Evolutionary conservation across 2,888 invertebrate species (phyloP).

Genomic region (Ferrisia virgata): DNA sequence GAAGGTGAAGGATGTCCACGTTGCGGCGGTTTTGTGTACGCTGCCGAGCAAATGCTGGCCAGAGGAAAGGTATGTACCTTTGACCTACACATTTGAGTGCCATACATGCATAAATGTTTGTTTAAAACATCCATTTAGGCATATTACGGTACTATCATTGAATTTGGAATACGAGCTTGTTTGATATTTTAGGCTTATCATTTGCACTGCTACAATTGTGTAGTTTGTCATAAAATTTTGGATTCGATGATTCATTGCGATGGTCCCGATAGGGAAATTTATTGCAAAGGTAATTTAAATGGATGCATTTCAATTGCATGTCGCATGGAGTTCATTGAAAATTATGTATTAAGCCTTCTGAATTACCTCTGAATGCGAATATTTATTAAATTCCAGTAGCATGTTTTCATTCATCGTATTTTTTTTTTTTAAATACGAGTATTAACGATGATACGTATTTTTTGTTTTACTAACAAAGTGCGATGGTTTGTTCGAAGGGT

Average conservation of each 20-base stretch:
- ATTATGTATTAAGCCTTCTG: background rate
- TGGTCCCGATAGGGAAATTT: conserved; percentile 86
- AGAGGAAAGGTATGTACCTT: conserved; percentile 73
- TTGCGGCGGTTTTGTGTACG: conserved; percentile 85
- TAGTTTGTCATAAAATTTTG: conserved; percentile 76
- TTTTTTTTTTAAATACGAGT: too few species aligned
- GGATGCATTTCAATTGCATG: background rate
- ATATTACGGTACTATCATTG: too few species aligned
- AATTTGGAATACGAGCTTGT: background rate
- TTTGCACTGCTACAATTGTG: conserved; percentile 85
- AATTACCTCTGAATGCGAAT: too few species aligned
- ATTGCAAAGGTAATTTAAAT: conserved; percentile 75
- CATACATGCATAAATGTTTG: too few species aligned
- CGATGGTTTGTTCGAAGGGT: conserved; percentile 54
- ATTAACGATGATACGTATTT: background rate
- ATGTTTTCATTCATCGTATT: background rate
- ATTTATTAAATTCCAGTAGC: too few species aligned
- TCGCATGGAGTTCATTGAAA: background rate
- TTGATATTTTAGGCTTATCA: conserved; percentile 70
- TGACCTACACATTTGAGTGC: too few species aligned
- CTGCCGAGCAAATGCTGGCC: conserved; percentile 89
- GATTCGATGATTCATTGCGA: conserved; percentile 88
- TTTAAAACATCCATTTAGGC: too few species aligned
- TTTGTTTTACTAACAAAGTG: conserved; percentile 9
- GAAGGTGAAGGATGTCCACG: conserved; percentile 84